A percentile compares a stretch with the other conserved stretches of the same genome.
These are phyloP conservation scores for Eospalax fontanierii DNA, from an alignment of 2,797 vertebrate genomes.

Conservation along the genomic window DNA sequence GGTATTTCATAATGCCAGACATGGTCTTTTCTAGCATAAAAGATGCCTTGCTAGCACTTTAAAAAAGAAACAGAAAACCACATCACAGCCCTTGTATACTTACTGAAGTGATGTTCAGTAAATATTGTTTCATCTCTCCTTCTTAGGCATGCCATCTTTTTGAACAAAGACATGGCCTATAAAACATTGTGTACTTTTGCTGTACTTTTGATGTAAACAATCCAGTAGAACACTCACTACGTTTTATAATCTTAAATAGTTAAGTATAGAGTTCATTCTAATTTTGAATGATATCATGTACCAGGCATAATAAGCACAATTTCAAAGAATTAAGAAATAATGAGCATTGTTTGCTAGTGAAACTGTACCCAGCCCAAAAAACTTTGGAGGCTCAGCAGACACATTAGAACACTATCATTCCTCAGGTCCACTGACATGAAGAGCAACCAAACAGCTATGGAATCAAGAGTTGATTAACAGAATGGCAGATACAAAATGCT, in stretches of 20 bases:
- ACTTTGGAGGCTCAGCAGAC: neutral
- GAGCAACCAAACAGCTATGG: neutral
- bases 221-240: slow-evolving; percentile 8
- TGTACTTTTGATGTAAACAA: neutral
- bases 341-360: slow-evolving; percentile 13
- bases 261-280: neutral
- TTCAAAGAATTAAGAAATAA: slow-evolving; percentile 24
- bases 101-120: neutral
- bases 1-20: slow-evolving; percentile 10
- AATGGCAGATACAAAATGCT: neutral
- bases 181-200: neutral
- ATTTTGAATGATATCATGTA: neutral
- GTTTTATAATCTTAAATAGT: neutral
- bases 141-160: neutral
- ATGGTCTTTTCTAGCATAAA: slow-evolving; percentile 51
- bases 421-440: neutral
- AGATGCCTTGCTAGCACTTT: neutral
- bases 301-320: neutral
- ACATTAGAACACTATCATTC: neutral
- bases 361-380: neutral
- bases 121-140: slow-evolving; percentile 4
- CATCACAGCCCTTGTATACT: neutral
- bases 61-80: neutral
- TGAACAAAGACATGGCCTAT: neutral
- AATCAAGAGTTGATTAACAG: neutral